phyloP scores from a whole-genome alignment of 2,888 invertebrate genomes.

The Idaea dimidiata region DNA sequence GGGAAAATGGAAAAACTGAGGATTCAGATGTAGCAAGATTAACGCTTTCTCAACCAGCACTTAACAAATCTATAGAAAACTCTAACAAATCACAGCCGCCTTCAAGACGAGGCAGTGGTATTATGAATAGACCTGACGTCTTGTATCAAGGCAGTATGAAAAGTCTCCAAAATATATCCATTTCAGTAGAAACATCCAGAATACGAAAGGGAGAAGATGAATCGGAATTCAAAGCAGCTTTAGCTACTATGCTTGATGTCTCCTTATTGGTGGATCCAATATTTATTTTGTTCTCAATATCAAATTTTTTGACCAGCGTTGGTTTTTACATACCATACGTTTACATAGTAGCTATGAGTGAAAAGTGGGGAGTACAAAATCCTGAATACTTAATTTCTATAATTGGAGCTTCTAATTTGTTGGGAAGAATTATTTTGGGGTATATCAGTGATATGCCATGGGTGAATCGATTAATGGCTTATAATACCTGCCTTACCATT shows the following conservation, averaged over 20 bases:
- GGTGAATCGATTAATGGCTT: slow-evolving; percentile 94
- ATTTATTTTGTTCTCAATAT: slow-evolving; percentile 93
- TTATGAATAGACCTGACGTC: slow-evolving; percentile 92
- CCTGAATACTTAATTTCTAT: slow-evolving; percentile 88
- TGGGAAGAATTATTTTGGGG: slow-evolving; percentile 94
- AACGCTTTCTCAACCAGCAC: slow-evolving; percentile 86
- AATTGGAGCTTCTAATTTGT: slow-evolving; percentile 92
- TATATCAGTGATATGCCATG: slow-evolving; percentile 93
- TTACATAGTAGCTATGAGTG: slow-evolving; percentile 89
- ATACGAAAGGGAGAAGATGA: slow-evolving; percentile 60
- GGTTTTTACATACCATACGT: slow-evolving; percentile 97
- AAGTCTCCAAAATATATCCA: slow-evolving; percentile 77
- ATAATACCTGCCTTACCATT: slow-evolving; percentile 92
- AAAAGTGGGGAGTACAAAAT: slow-evolving; percentile 80
- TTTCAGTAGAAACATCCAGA: slow-evolving; percentile 60
- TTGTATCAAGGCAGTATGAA: slow-evolving; percentile 91
- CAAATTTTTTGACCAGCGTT: slow-evolving; percentile 97
- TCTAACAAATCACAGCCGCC: slow-evolving; percentile 36
- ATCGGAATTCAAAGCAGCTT: slow-evolving; percentile 85
- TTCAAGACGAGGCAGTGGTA: slow-evolving; percentile 81
- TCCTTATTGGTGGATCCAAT: slow-evolving; percentile 90
- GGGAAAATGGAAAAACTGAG: slow-evolving; percentile 63
- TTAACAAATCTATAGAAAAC: slow-evolving; percentile 74
- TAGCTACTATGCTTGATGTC: slow-evolving; percentile 92
- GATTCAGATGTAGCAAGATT: slow-evolving; percentile 76